Percentiles rank a stretch among this genome's conserved stretches.
Conservation (phyloP, 2,113 vertebrate species). For the Calcarius ornatus region DNA sequence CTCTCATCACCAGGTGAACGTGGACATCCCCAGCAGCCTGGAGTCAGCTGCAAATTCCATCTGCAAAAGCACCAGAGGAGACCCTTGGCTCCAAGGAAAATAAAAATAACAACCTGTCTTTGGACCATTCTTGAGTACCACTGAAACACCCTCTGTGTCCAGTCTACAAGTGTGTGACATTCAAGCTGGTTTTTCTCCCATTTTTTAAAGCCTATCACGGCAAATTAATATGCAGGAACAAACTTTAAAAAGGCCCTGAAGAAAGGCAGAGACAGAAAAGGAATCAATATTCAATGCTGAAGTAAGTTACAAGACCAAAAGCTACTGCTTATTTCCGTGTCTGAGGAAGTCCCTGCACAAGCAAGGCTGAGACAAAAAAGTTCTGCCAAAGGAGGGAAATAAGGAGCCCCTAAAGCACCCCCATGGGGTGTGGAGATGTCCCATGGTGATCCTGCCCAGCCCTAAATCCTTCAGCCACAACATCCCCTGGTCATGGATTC, state of each 20-base stretch:
- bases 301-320: not conserved
- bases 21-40: not conserved
- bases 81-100: not conserved
- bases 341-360: not conserved
- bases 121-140: not conserved
- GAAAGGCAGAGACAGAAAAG: not conserved
- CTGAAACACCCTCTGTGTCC: not conserved
- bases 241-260: not conserved
- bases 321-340: not conserved
- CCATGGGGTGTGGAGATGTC: not conserved
- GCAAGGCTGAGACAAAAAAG: not conserved
- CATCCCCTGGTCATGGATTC: not conserved
- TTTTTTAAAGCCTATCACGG: not conserved
- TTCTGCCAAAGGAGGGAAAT: not conserved
- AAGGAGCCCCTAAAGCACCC: not conserved
- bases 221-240: not conserved
- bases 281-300: not conserved
- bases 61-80: not conserved
- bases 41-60: not conserved
- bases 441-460: not conserved
- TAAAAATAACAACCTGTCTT: not conserved
- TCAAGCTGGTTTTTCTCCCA: accelerated
- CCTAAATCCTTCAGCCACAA: not conserved
- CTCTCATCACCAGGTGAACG: accelerated
- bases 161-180: not conserved